These are phyloP conservation scores for Tupaia tana DNA, from an alignment of 2,113 vertebrate genomes.

Conservation along the genomic window DNA sequence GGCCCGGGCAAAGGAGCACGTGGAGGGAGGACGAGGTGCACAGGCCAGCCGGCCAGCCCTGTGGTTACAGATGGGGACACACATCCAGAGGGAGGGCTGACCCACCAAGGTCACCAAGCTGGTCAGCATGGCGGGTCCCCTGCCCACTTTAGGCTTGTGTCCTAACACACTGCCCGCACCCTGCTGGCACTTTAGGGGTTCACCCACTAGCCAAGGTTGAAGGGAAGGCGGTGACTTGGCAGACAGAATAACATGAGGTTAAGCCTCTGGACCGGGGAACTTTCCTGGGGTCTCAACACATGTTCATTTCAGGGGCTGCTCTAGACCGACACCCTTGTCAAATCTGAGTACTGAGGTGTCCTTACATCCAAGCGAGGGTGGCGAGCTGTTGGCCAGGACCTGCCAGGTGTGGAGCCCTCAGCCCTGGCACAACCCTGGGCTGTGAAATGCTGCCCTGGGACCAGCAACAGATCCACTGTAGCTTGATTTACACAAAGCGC, in stretches of 20 bases:
- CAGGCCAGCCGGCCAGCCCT: neutral
- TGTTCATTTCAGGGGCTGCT: neutral
- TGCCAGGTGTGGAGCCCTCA: neutral
- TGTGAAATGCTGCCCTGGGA: neutral
- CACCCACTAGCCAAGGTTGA: neutral
- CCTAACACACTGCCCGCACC: neutral
- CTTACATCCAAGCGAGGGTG: neutral
- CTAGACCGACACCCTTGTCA: neutral
- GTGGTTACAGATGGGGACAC: neutral
- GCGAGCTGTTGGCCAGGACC: no score
- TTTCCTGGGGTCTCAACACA: neutral
- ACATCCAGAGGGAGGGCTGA: neutral
- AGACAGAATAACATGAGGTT: neutral
- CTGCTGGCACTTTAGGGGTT: neutral
- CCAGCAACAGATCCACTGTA: neutral
- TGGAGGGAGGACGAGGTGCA: fast-evolving
- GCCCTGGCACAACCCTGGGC: neutral
- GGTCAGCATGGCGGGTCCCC: neutral
- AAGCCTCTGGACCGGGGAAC: neutral
- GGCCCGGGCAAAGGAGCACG: fast-evolving
- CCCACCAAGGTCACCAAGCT: neutral
- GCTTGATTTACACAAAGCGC: neutral
- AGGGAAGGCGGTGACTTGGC: no score
- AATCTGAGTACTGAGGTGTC: neutral
- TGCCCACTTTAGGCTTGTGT: neutral